Percentiles rank a stretch among this genome's conserved stretches.
These are phyloP conservation scores for Nymphalis io DNA, from an alignment of 1,140 invertebrate species.

Conservation along the genomic window DNA sequence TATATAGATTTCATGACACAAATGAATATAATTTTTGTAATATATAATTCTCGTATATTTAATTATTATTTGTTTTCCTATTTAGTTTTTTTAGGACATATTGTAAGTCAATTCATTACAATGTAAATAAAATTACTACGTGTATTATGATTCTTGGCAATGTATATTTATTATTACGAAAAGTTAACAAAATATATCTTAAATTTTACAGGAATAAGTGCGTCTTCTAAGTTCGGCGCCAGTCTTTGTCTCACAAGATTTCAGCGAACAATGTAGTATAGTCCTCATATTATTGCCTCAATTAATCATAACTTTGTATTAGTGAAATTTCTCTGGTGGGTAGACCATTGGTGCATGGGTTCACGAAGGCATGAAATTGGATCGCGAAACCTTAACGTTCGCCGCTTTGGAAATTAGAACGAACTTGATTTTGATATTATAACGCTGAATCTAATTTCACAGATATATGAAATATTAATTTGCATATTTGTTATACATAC, in stretches of 20 bases:
- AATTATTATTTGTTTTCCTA: too few species aligned
- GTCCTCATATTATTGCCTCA: slow-evolving; percentile 72
- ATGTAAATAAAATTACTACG: too few species aligned
- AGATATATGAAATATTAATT: slow-evolving; percentile 11
- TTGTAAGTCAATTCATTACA: too few species aligned
- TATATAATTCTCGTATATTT: too few species aligned
- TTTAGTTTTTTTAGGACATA: too few species aligned
- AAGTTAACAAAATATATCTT: background rate
- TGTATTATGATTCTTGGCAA: background rate
- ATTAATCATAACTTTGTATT: slow-evolving; percentile 80
- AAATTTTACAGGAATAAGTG: slow-evolving; percentile 15
- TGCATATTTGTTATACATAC: background rate
- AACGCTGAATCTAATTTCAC: slow-evolving; percentile 9
- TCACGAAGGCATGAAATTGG: slow-evolving; percentile 79
- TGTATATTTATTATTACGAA: background rate
- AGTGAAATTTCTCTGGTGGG: slow-evolving; percentile 75
- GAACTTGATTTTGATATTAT: slow-evolving; percentile 64
- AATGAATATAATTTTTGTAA: too few species aligned
- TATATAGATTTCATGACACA: too few species aligned
- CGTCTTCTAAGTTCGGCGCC: slow-evolving; percentile 18
- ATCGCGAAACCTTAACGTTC: slow-evolving; percentile 69
- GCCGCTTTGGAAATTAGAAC: slow-evolving; percentile 59
- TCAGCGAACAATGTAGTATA: slow-evolving; percentile 44
- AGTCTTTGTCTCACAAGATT: slow-evolving; percentile 44
- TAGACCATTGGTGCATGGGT: slow-evolving; percentile 72